Base-by-base conservation (phyloP, 2,797 vertebrate species). In the Enoplosus armatus region DNA sequence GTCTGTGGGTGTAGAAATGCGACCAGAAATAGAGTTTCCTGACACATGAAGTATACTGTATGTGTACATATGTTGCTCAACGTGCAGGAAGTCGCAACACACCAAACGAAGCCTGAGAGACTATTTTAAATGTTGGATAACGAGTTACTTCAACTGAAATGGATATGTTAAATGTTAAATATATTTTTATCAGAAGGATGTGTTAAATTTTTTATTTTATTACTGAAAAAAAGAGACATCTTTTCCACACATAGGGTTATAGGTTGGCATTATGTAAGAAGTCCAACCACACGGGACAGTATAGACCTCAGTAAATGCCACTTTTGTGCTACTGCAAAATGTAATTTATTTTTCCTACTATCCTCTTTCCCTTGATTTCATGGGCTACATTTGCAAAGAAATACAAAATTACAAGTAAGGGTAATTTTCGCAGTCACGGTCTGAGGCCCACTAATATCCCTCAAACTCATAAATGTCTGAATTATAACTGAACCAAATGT, bases 391-490 rank as follows among this genome's bases (percentile, higher is more conserved):
- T 87, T 85, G 63, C 82, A 84, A 87, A 89, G 83, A 87, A 90
- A 85, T 35, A 76, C 84, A 87, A 88, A 89, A 90, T 88, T 89
- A 90, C 75, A 90, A 90, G 78, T 88, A 80, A 84, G 84, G 84
- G 85, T 85, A 85, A 90, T 91, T 89, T 86, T 63, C 76, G 67
- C 71, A 39, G 86, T 85, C 87, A 90, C 26, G 80, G 81, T 89
- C 85, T 68, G 75, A 74, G 55, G 82, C 75, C 56, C 63, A 67
- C 77, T 88, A 92, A 93, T 91, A 91, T 91, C 76, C 72, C 47
- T 85, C 79, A 88, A 88, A 91, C 79, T 87, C 84, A 89, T 87
- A 86, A 89, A 89, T 68, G 83, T 92, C 78, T 87, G 77, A 87
- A 88, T 87, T 83, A 85, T 83, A 89, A 88, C 82, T 29, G 70